phyloP scores from a whole-genome alignment of 1,140 invertebrate genomes.

The Campodea augens region DNA sequence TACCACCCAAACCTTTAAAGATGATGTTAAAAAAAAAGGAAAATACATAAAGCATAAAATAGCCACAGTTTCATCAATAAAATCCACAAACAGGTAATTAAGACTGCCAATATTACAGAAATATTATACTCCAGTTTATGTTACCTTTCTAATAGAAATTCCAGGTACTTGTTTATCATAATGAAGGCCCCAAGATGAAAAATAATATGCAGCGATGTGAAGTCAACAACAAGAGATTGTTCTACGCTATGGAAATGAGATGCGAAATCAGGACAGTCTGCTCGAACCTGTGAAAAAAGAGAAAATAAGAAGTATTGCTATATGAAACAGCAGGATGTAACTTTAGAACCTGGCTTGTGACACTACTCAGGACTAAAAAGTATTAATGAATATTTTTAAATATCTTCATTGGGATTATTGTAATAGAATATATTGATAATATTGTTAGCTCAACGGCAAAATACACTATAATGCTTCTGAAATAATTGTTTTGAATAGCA shows the following conservation, averaged over 20 bases:
- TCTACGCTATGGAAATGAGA: constrained; percentile 61
- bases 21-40: no score
- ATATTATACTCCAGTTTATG: no score
- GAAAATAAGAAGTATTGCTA: background rate
- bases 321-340: background rate
- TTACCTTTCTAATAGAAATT: constrained; percentile 21
- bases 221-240: constrained; percentile 49
- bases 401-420: no score
- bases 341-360: background rate
- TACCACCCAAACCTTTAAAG: no score
- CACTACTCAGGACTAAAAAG: background rate
- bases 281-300: constrained; percentile 34
- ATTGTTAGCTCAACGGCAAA: no score
- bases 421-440: no score
- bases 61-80: no score
- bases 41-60: no score
- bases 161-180: constrained; percentile 41
- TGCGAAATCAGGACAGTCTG: constrained; percentile 64
- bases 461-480: no score
- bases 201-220: constrained; percentile 39
- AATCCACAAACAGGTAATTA: no score
- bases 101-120: no score
- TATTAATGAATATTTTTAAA: background rate
- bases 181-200: constrained; percentile 52
- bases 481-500: no score